Base-by-base conservation (phyloP, 2,113 vertebrate species). In the Callipepla californica region DNA sequence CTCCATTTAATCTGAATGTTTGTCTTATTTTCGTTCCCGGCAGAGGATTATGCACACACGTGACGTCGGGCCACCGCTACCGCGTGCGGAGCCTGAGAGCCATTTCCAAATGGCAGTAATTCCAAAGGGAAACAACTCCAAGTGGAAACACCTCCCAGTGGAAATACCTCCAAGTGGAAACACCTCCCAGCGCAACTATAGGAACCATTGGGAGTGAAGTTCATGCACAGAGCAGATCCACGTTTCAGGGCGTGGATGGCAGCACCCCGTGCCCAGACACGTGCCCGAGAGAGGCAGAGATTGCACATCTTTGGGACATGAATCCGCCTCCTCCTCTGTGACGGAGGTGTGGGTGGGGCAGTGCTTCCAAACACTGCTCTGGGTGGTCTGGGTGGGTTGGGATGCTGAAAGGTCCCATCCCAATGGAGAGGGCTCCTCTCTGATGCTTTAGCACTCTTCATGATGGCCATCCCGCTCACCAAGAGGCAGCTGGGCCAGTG, bases 331-430 rank as follows among this genome's bases (percentile, higher is more conserved):
- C 97, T 75, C 95, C 96, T 94, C 97, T 95, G 96, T 96, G 96
- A 73, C 95, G 94, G 92, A 96, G 98, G 96, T 91, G 68, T 91
- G 95, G 95, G 96, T 93, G 96, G 34, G 53, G 17, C 53, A 19
- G 11, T 32, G 30, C 23, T 16, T 62, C 36, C 61, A 36, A 26
- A 84, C 22, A 55, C 75, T 86, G 7, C 63, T 63, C 91, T 96
- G 96, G 96, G 94, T 95, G 96, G 96, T 97, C 97, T 50, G 11
- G 44, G 66, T 10, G 28, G 36, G 36, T 44, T 15, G 42, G 9
- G 55, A 74, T 40, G 25, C 28, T 34, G 14, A 44, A 8, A 11
- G 8, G 30, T 13, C 58, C 22, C 26, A 0, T 10, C 23, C 20
- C 53, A 25, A n/a, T 0, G 2, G 42, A 44, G 16, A 9, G 21